phyloP scores from a whole-genome alignment of 2,113 vertebrate genomes.

The Oplegnathus fasciatus region DNA sequence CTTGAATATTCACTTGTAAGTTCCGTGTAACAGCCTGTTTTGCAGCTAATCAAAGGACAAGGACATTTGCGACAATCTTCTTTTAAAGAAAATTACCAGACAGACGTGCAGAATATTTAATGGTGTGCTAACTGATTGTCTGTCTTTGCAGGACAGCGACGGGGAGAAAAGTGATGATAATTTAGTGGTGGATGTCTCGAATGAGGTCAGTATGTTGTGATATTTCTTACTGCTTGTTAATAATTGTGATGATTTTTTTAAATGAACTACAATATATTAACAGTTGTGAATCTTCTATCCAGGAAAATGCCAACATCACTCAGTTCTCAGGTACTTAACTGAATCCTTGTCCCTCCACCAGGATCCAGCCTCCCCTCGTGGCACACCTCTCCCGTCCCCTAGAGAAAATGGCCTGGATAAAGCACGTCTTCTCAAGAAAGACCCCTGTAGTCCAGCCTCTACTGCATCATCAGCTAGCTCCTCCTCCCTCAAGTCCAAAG shows the following conservation, averaged over 20 bases:
- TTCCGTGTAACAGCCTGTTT: background rate
- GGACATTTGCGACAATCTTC: background rate
- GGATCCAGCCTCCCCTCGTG: constrained; percentile 93
- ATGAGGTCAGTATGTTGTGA: constrained; percentile 85
- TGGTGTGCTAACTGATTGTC: constrained; percentile 20
- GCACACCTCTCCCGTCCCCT: constrained; percentile 94
- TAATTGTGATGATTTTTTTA: background rate
- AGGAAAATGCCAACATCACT: constrained; percentile 4
- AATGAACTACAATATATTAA: constrained; percentile 13
- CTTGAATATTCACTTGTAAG: background rate
- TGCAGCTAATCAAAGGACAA: background rate
- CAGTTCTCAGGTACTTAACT: constrained; percentile 1
- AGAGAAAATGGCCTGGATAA: constrained; percentile 96
- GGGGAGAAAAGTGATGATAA: constrained; percentile 97
- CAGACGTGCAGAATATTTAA: background rate
- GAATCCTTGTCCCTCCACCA: constrained; percentile 58
- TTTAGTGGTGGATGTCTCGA: constrained; percentile 96
- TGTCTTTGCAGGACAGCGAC: constrained; percentile 91
- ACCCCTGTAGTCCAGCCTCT: constrained; percentile 94
- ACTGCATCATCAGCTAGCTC: constrained; percentile 96
- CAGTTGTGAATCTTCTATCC: background rate
- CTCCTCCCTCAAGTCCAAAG: constrained; percentile 96
- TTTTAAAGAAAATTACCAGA: background rate
- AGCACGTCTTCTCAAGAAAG: constrained; percentile 92
- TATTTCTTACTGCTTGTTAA: background rate